Evolutionary conservation across 2,888 invertebrate species (phyloP), one percentile per base, ranked within the genome.

Genomic region (Machimus rusticus): DNA sequence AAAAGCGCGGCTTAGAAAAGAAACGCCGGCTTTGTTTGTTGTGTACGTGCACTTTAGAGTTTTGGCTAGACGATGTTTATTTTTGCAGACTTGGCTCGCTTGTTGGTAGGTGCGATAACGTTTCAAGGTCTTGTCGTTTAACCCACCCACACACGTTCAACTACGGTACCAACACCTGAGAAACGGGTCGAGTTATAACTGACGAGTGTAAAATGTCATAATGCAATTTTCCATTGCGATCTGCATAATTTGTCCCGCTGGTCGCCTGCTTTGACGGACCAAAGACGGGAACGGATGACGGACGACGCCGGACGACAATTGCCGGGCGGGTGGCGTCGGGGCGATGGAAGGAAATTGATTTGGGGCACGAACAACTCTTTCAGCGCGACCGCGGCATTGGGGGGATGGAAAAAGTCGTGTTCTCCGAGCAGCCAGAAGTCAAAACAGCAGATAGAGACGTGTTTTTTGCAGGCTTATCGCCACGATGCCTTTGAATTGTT

Each of bases 51-150:
- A 85, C 74, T 85, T 85, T 74, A 46, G 46, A 43, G 74, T 43
- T 85, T 85, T 28, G 74, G 74, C 85, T 66, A 85, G 85, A 85
- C 85, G 74, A 16, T 39, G 46, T 74, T 85, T 74, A 74, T 85
- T 85, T 85, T 85, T 74, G 74, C 85, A 85, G 85, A 85, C 85
- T 66, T 66, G 66, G 66, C 66, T 19, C 66, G 66, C 66, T 39
- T 85, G 85, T 85, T 85, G 85, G 85, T 85, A 85, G 74, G 85
- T 85, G 85, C 85, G 85, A 85, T 85, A 85, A 74, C 74, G 85
- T 31, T 85, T 85, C 85, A 85, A 85, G 85, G 85, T 85, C 85
- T 85, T 19, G 43, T 16, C 74, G n/a, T 19, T 74, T 74, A 74
- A 57, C 57, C 37, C 23, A 37, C 76, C 1, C 23, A 57, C 66